A percentile compares a stretch with the other conserved stretches of the same genome.
These are phyloP conservation scores for Thymelicus acteon DNA, from an alignment of 2,888 invertebrate species.

Conservation along the genomic window DNA sequence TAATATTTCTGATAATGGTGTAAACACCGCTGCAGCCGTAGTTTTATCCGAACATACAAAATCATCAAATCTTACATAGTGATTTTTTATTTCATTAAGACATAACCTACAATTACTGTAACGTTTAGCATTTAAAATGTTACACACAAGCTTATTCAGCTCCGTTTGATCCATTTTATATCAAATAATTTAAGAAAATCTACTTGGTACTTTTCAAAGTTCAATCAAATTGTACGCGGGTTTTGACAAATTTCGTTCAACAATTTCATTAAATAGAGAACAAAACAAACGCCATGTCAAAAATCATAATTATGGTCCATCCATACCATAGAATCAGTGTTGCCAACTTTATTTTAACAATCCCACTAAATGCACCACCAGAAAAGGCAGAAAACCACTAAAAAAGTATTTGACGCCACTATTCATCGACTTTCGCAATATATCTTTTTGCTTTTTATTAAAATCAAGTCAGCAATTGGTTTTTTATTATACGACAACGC, in stretches of 20 bases:
- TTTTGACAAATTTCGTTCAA: conserved; percentile 69
- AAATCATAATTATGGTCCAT: too few relatives aligned
- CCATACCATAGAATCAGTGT: too few relatives aligned
- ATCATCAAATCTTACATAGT: conserved; percentile 66
- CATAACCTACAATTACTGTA: conserved; percentile 78
- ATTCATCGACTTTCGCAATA: too few relatives aligned
- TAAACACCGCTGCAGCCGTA: not conserved
- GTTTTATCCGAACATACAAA: conserved; percentile 52
- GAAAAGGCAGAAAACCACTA: too few relatives aligned
- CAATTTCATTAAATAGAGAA: conserved; percentile 46
- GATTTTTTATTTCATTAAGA: conserved; percentile 56
- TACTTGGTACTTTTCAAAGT: conserved; percentile 21
- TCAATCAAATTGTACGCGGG: conserved; percentile 55
- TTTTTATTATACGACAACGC: too few relatives aligned
- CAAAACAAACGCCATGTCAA: conserved; percentile 19
- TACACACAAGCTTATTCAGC: conserved; percentile 61
- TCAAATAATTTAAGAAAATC: not conserved
- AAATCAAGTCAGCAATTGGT: too few relatives aligned
- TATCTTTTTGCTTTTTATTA: too few relatives aligned
- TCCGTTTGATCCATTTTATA: conserved; percentile 55
- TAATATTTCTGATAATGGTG: conserved; percentile 50
- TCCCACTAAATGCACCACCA: too few relatives aligned
- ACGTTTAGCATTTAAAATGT: conserved; percentile 62
- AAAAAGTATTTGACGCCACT: too few relatives aligned
- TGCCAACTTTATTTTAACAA: too few relatives aligned